phyloP scores from a whole-genome alignment of 1,140 invertebrate genomes.

The Aphaenogaster floridana region DNA sequence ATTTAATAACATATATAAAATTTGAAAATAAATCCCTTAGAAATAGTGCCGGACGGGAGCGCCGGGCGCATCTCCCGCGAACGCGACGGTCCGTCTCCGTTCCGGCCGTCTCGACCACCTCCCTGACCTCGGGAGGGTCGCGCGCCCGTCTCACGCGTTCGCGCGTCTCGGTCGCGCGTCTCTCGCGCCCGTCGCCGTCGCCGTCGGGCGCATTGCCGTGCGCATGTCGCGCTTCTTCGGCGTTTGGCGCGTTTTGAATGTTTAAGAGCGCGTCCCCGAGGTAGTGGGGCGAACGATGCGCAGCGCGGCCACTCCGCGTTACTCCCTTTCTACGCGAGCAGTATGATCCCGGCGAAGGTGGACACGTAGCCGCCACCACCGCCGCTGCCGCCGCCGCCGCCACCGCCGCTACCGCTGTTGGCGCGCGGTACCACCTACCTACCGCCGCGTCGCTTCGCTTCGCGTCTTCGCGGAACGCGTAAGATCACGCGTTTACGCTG shows the following conservation, averaged over 20 bases:
- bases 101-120: background rate
- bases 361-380: background rate
- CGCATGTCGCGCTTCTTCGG: slow-evolving; percentile 76
- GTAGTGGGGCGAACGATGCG: slow-evolving; percentile 86
- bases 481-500: background rate
- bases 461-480: slow-evolving; percentile 36
- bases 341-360: slow-evolving; percentile 79
- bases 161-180: background rate
- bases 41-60: background rate
- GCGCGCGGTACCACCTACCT: background rate
- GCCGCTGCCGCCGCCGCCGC: background rate
- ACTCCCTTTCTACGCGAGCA: slow-evolving; percentile 85
- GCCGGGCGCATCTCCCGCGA: background rate
- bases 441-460: slow-evolving; percentile 17
- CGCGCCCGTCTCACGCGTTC: background rate
- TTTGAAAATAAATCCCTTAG: too few species aligned
- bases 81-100: background rate
- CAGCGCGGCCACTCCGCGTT: slow-evolving; percentile 86
- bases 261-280: slow-evolving; percentile 77
- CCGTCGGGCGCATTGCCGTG: slow-evolving; percentile 54
- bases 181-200: slow-evolving; percentile 8
- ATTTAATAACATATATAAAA: too few species aligned
- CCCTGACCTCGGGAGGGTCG: background rate
- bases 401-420: background rate
- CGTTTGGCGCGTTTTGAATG: slow-evolving; percentile 80